A percentile compares a stretch with the other conserved stretches of the same genome.
phyloP scores from a whole-genome alignment of 64 coral and sea anemone genomes.

The Stichodactyla mertensii region DNA sequence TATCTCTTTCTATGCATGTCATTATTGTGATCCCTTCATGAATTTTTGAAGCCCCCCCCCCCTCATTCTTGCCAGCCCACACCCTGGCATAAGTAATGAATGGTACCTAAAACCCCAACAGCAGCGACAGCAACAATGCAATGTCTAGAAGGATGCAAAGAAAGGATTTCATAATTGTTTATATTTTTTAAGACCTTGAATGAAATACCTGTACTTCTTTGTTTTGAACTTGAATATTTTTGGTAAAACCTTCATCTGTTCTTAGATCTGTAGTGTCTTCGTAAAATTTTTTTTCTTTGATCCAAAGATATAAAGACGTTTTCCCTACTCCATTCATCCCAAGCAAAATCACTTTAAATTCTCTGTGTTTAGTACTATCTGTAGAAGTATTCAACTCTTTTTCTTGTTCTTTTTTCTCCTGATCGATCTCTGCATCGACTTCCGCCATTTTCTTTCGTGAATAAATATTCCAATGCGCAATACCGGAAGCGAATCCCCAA shows the following conservation, averaged over 20 bases:
- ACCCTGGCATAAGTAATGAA: too few relatives aligned
- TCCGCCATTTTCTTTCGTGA: background rate
- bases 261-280: background rate
- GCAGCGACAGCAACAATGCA: too few relatives aligned
- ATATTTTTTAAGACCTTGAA: too few relatives aligned
- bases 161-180: too few relatives aligned
- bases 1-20: too few relatives aligned
- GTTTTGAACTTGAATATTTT: background rate
- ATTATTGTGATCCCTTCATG: too few relatives aligned
- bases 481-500: background rate
- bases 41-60: too few relatives aligned
- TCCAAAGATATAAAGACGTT: background rate
- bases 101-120: too few relatives aligned
- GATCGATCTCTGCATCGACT: background rate
- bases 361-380: background rate
- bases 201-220: background rate
- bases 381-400: background rate
- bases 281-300: background rate
- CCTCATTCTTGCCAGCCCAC: too few relatives aligned
- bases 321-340: conserved; percentile 28
- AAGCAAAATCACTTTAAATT: conserved; percentile 19
- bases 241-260: background rate
- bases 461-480: background rate
- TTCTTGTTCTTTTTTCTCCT: background rate
- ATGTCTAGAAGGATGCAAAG: too few relatives aligned